Percentiles rank a stretch among this genome's conserved stretches.
phyloP scores from a whole-genome alignment of 2,888 invertebrate genomes.

The Labia minor region DNA sequence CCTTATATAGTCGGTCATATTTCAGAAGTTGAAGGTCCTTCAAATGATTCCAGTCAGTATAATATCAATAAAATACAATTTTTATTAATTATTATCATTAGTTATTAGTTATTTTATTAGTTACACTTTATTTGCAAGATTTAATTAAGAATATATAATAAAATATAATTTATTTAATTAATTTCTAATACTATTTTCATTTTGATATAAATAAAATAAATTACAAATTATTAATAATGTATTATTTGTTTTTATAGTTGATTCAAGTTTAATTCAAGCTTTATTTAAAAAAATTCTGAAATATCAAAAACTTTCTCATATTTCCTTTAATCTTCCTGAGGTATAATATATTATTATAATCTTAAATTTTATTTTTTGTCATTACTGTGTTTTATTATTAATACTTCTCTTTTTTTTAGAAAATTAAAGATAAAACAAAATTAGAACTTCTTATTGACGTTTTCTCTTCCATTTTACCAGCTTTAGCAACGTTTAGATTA shows the following conservation, averaged over 20 bases:
- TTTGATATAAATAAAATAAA: too few relatives aligned
- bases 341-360: background rate
- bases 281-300: background rate
- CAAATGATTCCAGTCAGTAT: too few relatives aligned
- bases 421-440: background rate
- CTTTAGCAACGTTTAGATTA: background rate
- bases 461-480: background rate
- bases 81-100: too few relatives aligned
- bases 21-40: conserved; percentile 37
- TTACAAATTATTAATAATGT: too few relatives aligned
- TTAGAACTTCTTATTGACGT: background rate
- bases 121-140: too few relatives aligned
- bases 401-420: background rate
- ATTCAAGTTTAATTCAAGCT: background rate
- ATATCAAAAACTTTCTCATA: background rate
- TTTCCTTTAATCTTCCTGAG: background rate
- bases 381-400: background rate
- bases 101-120: too few relatives aligned
- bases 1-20: conserved; percentile 40
- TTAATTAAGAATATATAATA: background rate
- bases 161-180: background rate
- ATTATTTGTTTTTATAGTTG: too few relatives aligned
- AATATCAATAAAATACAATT: too few relatives aligned
- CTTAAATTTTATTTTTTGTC: background rate
- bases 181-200: background rate